These are phyloP conservation scores for Philotrypesis tridentata DNA, from an alignment of 1,140 invertebrate genomes.

Conservation along the genomic window DNA sequence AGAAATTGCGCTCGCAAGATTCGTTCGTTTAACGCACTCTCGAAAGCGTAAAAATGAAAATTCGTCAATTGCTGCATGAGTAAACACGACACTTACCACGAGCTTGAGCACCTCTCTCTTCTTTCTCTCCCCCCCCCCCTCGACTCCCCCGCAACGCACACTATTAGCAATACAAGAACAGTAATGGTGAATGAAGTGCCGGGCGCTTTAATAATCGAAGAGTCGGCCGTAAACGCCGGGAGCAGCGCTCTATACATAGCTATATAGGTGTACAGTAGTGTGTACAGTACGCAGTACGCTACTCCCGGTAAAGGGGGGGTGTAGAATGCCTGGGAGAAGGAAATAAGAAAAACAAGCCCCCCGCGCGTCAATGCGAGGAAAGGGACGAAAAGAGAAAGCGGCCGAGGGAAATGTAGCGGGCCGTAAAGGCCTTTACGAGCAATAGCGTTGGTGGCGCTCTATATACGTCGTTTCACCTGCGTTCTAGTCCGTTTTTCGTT, in stretches of 20 bases:
- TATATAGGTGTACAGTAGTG: too few species aligned
- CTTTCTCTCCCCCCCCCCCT: neutral
- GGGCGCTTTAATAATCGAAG: conserved; percentile 41
- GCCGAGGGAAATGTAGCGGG: conserved; percentile 27
- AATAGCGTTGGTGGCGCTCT: conserved; percentile 20
- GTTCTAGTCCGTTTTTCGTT: conserved; percentile 10
- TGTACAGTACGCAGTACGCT: conserved; percentile 55
- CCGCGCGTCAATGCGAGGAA: conserved; percentile 4
- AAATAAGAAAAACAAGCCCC: conserved; percentile 34
- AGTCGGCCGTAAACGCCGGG: neutral
- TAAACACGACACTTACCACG: neutral
- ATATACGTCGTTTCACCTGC: conserved; percentile 34
- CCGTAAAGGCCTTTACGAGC: conserved; percentile 41
- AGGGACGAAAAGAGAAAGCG: conserved; percentile 40
- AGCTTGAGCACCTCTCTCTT: neutral
- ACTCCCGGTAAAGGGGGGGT: too few species aligned
- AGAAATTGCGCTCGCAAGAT: too few species aligned
- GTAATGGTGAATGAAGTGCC: conserved; percentile 39
- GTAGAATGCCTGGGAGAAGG: conserved; percentile 52
- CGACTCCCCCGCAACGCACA: neutral
- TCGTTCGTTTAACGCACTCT: too few species aligned
- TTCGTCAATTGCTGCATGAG: neutral
- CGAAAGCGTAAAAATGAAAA: neutral
- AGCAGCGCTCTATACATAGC: neutral
- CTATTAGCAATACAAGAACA: neutral